Evolutionary conservation across 2,888 invertebrate species (phyloP).

Genomic region (Campoplex nolae): DNA sequence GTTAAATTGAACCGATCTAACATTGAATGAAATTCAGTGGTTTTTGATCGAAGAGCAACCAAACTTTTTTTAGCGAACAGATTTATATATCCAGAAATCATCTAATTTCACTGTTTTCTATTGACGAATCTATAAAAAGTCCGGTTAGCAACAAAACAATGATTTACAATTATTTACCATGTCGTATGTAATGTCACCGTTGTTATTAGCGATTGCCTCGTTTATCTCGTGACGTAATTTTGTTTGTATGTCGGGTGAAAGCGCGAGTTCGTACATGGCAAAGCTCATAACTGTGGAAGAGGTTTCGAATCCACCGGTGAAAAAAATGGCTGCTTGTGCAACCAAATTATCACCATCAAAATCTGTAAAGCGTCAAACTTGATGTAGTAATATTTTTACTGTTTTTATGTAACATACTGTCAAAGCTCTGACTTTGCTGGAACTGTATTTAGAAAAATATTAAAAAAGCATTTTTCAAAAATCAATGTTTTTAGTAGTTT

Average conservation of each 20-base stretch:
- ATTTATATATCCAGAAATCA: too few relatives aligned
- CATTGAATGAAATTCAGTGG: not conserved
- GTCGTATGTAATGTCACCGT: constrained; percentile 77
- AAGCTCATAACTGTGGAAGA: constrained; percentile 76
- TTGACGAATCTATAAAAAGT: not conserved
- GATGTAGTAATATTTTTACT: not conserved
- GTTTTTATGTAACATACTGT: not conserved
- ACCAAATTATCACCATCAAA: constrained; percentile 78
- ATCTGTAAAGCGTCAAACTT: constrained; percentile 68
- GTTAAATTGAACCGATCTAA: too few relatives aligned
- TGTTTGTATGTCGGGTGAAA: constrained; percentile 73
- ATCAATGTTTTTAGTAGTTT: too few relatives aligned
- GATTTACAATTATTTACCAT: constrained; percentile 70
- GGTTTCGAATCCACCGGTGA: constrained; percentile 80
- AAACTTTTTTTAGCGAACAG: too few relatives aligned
- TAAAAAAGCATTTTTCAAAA: not conserved
- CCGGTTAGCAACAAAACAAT: not conserved
- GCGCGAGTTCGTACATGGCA: constrained; percentile 76
- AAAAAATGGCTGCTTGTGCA: constrained; percentile 77
- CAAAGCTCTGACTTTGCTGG: not conserved
- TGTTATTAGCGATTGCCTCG: constrained; percentile 66
- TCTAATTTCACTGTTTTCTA: not conserved
- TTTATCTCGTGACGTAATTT: constrained; percentile 74
- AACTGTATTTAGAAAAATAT: not conserved
- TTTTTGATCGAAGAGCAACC: not conserved